phyloP scores from a whole-genome alignment of 37 sponge, comb jelly and placozoan species.

The Beroe forskalii region DNA sequence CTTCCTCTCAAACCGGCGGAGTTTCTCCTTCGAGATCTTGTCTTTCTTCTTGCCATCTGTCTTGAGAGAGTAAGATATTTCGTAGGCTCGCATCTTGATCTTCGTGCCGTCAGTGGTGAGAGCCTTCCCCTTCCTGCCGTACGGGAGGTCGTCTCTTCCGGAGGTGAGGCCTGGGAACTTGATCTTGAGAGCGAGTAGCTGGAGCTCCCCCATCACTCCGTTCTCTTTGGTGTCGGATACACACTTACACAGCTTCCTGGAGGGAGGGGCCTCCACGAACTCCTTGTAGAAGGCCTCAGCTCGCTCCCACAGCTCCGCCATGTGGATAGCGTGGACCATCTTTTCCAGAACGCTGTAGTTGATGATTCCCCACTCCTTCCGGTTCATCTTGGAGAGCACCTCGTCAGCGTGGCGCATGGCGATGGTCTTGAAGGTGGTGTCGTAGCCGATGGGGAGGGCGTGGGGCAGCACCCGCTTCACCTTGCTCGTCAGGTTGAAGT shows the following conservation, averaged over 20 bases:
- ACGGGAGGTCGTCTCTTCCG: conserved; percentile 11
- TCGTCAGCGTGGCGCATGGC: conserved; percentile 45
- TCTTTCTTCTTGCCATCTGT: background rate
- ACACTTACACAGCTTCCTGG: conserved; percentile 2
- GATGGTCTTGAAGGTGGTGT: conserved; percentile 1
- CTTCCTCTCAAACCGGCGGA: background rate
- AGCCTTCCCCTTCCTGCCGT: background rate
- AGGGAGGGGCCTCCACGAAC: background rate
- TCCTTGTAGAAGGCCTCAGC: background rate
- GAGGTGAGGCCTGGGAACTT: conserved; percentile 55
- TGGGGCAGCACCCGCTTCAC: background rate
- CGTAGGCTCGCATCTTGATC: background rate
- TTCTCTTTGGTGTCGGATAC: background rate
- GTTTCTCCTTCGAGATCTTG: background rate
- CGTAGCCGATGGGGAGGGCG: background rate
- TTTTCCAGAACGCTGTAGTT: conserved; percentile 40
- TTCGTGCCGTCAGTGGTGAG: background rate
- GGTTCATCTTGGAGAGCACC: conserved; percentile 35
- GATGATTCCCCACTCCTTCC: background rate
- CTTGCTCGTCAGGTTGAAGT: conserved; percentile 39
- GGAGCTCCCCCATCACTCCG: background rate
- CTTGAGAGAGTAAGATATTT: background rate
- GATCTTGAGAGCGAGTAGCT: conserved; percentile 56
- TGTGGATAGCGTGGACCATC: conserved; percentile 25
- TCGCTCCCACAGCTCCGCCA: conserved; percentile 28